Evolutionary conservation across 2,113 vertebrate genomes (phyloP), one percentile per base, ranked within the genome.

Genomic region (Hyla sarda): DNA sequence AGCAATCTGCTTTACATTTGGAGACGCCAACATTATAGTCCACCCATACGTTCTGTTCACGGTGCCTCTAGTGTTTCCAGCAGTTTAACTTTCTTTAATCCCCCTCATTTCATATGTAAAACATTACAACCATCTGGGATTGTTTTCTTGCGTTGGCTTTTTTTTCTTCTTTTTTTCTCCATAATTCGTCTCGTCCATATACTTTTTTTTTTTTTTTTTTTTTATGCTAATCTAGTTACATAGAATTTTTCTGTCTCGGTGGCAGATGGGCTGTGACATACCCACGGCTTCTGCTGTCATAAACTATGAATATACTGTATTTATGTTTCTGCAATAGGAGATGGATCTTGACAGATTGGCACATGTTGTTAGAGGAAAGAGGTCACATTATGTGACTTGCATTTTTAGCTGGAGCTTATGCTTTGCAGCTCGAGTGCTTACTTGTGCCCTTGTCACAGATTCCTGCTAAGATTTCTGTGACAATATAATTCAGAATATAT

Each of bases 241-340:
- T 16, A 65, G 60, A 30, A n/a, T 5, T 34, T 37, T 69, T 37
- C 76, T 7, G 16, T 56, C 52, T 58, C 10, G 6, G 52, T 25
- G 74, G 54, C 77, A 80, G 77, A 80, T 80, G 77, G 77, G 77
- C 32, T 60, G 52, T 60, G 77, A 60, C 54, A 45, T 80, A 5
- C 32, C 54, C 54, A 25, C 54, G 54, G 58, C 77, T 25, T 34
- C 50, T 41, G 54, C 77, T 60, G 77, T 80, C 77, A 60, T 4
- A 60, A 56, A 8, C 34, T 1, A 25, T 25, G 54, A 60, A 60
- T 80, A 60, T 60, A 80, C 52, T 14, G 25, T 79, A 58, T 58
- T 54, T 37, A 21, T 45, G 54, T 34, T 32, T 28, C 54, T 56
- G 48, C 25, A 6, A 32, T 48, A 67, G 41, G 13, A 50, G 79